Evolutionary conservation across 2,113 vertebrate species (phyloP).

Genomic region (Microcebus tavaratra): DNA sequence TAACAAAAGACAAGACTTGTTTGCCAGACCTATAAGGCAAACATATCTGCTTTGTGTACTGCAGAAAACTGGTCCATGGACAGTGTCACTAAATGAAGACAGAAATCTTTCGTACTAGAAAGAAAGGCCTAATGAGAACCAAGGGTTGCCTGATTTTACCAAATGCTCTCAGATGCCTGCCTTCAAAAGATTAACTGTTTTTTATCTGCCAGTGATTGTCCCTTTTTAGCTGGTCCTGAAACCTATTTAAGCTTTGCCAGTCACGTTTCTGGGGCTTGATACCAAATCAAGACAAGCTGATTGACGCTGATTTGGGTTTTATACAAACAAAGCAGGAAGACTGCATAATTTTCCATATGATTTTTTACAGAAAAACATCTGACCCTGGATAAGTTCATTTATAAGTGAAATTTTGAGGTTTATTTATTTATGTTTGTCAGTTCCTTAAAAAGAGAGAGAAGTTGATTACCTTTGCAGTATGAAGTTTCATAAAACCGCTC

Average conservation of each 20-base stretch:
- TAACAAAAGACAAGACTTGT: conserved; percentile 66
- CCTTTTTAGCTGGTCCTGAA: conserved; percentile 32
- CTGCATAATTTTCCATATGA: neutral
- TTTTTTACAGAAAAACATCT: conserved; percentile 53
- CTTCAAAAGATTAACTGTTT: conserved; percentile 63
- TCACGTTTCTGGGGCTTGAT: conserved; percentile 33
- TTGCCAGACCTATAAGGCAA: conserved; percentile 64
- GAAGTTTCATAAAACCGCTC: conserved; percentile 13
- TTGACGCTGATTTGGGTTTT: neutral
- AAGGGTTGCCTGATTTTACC: conserved; percentile 17
- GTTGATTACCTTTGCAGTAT: neutral
- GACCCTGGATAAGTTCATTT: conserved; percentile 55
- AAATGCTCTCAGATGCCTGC: conserved; percentile 53
- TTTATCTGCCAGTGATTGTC: conserved; percentile 35
- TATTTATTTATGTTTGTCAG: conserved; percentile 54
- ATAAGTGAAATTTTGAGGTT: conserved; percentile 22
- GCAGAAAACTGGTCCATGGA: conserved; percentile 34
- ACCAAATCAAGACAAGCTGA: conserved; percentile 43
- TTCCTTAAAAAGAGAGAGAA: conserved; percentile 6
- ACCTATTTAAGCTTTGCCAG: conserved; percentile 35
- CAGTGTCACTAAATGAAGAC: conserved; percentile 59
- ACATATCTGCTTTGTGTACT: conserved; percentile 73
- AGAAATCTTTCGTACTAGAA: conserved; percentile 10
- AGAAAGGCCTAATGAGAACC: conserved; percentile 36
- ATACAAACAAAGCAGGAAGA: conserved; percentile 10